Base-by-base conservation (phyloP, 2,888 invertebrate species). In the Melipona beecheii region DNA sequence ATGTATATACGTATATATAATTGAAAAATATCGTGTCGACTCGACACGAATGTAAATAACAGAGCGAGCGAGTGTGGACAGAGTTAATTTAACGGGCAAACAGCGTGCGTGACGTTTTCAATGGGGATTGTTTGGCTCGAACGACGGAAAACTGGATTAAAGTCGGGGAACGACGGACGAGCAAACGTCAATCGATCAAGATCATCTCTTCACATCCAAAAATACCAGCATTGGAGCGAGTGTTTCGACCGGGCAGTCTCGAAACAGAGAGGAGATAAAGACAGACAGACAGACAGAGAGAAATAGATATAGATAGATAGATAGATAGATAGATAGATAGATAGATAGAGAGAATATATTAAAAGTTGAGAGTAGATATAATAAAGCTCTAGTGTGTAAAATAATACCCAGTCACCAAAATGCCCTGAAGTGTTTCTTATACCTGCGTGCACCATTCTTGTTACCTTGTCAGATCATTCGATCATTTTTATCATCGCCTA, bases 361-460 rank as follows among this genome's bases (percentile, higher is more conserved):
- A 81, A 76, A 87, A 78, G 83, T 56, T 81, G 62, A 64, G 62
- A 58, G 56, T 75, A 58, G 83, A 83, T 83, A 83, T 83, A 88
- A 79, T 36, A 87, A 88, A 88, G 88, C 88, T 83, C 83, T 74
- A 82, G 54, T 68, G 50, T 82, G 73, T 73, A 60, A 49, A 60
- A 62, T 75, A 72, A 79, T 86, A 84, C 60, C 87, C 84, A 89
- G 70, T 87, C 82, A 84, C 81, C 87, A 64, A 88, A 86, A 87
- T 81, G 80, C 87, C 89, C 83, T 79, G n/a, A 79, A 60, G 69
- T 84, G 78, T 58, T n/a, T 80, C 43, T 86, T 84, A 82, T 77
- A 81, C 80, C 89, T 76, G 83, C 89, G 84, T 89, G 89, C 88
- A 87, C 78, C 82, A 88, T 85, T 82, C 86, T 52, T 70, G 58